Percentiles rank a stretch among this genome's conserved stretches.
These are phyloP conservation scores for Resseliella maxima DNA, from an alignment of 2,888 invertebrate genomes.

Conservation along the genomic window DNA sequence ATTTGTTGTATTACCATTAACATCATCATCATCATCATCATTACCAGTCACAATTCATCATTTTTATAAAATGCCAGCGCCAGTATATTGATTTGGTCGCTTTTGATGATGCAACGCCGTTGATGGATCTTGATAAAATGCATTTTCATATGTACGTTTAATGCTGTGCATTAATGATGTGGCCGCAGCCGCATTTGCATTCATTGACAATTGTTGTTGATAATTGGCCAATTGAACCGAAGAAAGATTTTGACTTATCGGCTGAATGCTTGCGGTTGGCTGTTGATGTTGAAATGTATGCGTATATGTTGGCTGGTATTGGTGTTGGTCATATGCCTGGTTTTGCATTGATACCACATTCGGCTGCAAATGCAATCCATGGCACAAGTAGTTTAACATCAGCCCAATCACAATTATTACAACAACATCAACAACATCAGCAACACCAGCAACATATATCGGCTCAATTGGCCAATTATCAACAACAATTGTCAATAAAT, in stretches of 20 bases:
- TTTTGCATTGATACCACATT: conserved; percentile 59
- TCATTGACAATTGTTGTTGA: conserved; percentile 28
- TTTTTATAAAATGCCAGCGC: conserved; percentile 30
- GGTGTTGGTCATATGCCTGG: conserved; percentile 60
- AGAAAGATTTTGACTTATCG: neutral
- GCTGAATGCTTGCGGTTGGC: neutral
- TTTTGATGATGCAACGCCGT: conserved; percentile 64
- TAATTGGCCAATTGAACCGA: neutral
- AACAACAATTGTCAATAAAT: conserved; percentile 26
- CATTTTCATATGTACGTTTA: conserved; percentile 79
- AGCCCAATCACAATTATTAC: conserved; percentile 55
- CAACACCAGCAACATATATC: conserved; percentile 35
- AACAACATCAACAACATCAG: neutral
- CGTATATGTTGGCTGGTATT: conserved; percentile 61
- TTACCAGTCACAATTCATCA: no score
- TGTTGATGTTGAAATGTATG: conserved; percentile 22
- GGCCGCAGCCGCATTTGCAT: conserved; percentile 55
- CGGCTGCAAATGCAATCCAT: neutral
- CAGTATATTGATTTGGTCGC: conserved; percentile 58
- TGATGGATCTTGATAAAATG: conserved; percentile 68
- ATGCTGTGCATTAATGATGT: conserved; percentile 65
- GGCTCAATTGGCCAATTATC: conserved; percentile 2
- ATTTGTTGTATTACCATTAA: no score
- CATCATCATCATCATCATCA: no score
- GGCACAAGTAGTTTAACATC: neutral